phyloP scores from a whole-genome alignment of 1,140 invertebrate genomes.

The Dendroctonus ponderosae region DNA sequence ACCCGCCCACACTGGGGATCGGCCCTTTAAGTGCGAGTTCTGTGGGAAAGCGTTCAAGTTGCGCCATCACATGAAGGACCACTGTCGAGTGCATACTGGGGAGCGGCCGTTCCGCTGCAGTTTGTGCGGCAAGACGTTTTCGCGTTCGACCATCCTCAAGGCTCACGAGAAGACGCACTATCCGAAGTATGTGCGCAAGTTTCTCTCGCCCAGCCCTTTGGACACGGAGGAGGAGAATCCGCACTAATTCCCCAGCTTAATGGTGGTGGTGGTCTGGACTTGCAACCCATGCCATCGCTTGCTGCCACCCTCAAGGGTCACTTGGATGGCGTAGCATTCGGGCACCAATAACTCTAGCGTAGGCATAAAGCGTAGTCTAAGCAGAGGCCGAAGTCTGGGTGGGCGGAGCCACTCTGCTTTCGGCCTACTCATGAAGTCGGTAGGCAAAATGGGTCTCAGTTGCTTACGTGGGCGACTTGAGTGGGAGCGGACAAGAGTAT shows the following conservation, averaged over 20 bases:
- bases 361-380: too few species aligned
- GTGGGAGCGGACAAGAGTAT: too few species aligned
- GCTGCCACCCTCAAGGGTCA: too few species aligned
- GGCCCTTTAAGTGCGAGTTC: constrained; percentile 88
- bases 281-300: too few species aligned
- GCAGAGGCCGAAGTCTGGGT: too few species aligned
- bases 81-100: constrained; percentile 86
- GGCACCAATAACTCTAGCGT: too few species aligned
- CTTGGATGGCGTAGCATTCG: too few species aligned
- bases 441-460: too few species aligned
- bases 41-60: constrained; percentile 88
- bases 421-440: too few species aligned
- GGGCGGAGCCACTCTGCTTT: too few species aligned
- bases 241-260: constrained; percentile 58
- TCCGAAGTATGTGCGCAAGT: constrained; percentile 84
- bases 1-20: constrained; percentile 83
- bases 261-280: too few species aligned
- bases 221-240: constrained; percentile 77
- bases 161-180: constrained; percentile 90
- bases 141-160: constrained; percentile 83
- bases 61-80: constrained; percentile 90
- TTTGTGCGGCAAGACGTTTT: constrained; percentile 87
- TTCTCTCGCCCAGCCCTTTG: constrained; percentile 78
- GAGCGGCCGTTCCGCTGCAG: constrained; percentile 85
- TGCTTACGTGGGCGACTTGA: too few species aligned